These are phyloP conservation scores for Muricea muricata DNA, from an alignment of 92 coral and sea anemone species.

Conservation along the genomic window DNA sequence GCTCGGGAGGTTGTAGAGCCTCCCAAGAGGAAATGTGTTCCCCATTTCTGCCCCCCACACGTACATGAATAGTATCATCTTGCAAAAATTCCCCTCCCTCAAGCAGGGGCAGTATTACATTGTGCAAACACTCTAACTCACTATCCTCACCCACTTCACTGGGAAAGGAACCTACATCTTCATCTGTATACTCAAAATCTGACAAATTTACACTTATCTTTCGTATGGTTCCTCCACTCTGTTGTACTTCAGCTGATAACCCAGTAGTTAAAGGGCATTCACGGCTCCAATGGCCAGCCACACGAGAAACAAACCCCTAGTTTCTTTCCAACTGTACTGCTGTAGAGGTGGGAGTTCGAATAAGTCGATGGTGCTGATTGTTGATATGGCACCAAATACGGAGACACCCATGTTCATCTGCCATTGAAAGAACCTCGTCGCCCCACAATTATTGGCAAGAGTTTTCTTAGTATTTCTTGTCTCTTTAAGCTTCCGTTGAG, in stretches of 20 bases:
- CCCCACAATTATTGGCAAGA: constrained; percentile 10
- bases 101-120: not conserved
- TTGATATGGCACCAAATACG: not conserved
- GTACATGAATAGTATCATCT: constrained; percentile 12
- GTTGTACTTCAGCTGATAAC: constrained; percentile 10
- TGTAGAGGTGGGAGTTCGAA: constrained; percentile 5
- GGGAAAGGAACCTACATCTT: not conserved
- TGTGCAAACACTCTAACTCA: constrained; percentile 10
- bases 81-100: constrained; percentile 18
- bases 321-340: constrained; percentile 35
- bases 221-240: constrained; percentile 47
- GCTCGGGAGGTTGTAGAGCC: constrained; percentile 33
- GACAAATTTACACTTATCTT: constrained; percentile 48
- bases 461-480: constrained; percentile 40
- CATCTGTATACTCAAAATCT: constrained; percentile 19
- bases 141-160: not conserved
- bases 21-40: constrained; percentile 43
- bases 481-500: constrained; percentile 56
- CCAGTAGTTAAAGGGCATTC: constrained; percentile 56
- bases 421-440: constrained; percentile 34
- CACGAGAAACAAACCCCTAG: constrained; percentile 59
- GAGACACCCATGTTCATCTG: constrained; percentile 13
- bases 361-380: constrained; percentile 17
- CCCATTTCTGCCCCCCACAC: constrained; percentile 33
- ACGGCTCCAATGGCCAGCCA: constrained; percentile 59